phyloP scores from a whole-genome alignment of 2,888 invertebrate genomes.

The Philereme vetulata region DNA sequence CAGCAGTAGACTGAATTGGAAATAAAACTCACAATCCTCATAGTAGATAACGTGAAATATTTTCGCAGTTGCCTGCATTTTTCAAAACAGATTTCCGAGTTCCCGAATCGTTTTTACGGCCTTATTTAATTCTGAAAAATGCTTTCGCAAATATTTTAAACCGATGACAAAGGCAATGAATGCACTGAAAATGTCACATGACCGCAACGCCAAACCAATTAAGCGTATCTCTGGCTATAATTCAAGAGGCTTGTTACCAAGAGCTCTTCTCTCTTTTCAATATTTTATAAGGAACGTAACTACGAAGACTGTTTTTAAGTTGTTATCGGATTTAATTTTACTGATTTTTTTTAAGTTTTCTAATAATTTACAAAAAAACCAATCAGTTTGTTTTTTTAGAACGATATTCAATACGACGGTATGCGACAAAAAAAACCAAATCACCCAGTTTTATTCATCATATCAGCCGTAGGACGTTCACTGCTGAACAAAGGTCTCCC shows the following conservation, averaged over 20 bases:
- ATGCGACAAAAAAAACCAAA: too few species aligned
- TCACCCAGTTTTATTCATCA: too few species aligned
- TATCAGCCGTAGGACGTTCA: too few species aligned
- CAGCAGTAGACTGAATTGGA: too few species aligned
- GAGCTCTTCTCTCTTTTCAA: constrained; percentile 7
- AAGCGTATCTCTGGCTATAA: constrained; percentile 77
- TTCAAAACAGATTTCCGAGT: constrained; percentile 24
- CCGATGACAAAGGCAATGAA: constrained; percentile 79
- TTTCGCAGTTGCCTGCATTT: constrained; percentile 9
- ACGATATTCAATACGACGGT: too few species aligned
- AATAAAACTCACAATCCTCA: neutral
- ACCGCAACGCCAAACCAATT: constrained; percentile 81
- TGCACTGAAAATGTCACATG: constrained; percentile 78
- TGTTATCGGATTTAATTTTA: too few species aligned
- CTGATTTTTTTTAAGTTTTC: too few species aligned
- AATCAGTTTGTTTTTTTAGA: too few species aligned
- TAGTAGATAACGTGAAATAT: neutral
- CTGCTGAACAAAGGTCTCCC: too few species aligned
- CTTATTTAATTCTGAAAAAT: constrained; percentile 69
- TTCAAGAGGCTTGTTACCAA: constrained; percentile 49
- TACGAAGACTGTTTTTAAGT: too few species aligned
- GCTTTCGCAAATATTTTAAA: constrained; percentile 65
- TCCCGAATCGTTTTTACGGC: constrained; percentile 35
- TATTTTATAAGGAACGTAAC: too few species aligned
- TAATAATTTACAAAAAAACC: too few species aligned